Evolutionary conservation across 2,113 vertebrate species (phyloP), one percentile per base, ranked within the genome.

Genomic region (Sapayoa aenigma): DNA sequence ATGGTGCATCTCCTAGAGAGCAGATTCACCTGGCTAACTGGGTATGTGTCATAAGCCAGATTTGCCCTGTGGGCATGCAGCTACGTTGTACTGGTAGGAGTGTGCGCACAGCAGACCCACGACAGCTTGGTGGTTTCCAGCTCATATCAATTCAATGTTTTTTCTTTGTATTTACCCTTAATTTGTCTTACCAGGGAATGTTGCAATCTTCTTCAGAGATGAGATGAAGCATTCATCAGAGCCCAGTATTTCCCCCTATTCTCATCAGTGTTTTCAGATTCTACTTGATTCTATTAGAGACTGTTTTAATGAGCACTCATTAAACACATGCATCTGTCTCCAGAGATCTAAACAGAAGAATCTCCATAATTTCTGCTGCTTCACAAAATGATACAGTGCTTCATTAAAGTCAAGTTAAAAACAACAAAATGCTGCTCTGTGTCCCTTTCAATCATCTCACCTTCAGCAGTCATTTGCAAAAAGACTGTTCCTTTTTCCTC

Each of bases 321-420:
- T 95, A 84, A 87, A 77, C 11, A 3, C 37, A 62, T 6, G 0
- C 11, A 0, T 73, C 50, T 94, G 65, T 82, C 93, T 85, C 93
- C 67, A 63, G 84, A 88, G 91, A 93, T 53, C 46, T 69, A 74
- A 93, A 84, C 74, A 58, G 63, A 4, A 8, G 53, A 79, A 85
- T 83, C 63, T 65, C 77, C 35, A 7, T 80, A 46, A 56, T 89
- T 95, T 87, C 75, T 0, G 0, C 77, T 66, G 71, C 74, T 89
- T 91, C 63, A 47, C 81, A 80, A 80, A 91, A 62, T 25, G 74
- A 85, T 82, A 42, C 41, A 33, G 39, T 2, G 2, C 69, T 86
- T 85, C 50, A n/a, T 91, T 95, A 68, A 41, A 83, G 63, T 89
- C n/a, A 19, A 41, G 63, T 81, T 94, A 62, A 91, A 93, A 95